Evolutionary conservation across 2,797 vertebrate species (phyloP).

Genomic region (Tarsius wallacei): DNA sequence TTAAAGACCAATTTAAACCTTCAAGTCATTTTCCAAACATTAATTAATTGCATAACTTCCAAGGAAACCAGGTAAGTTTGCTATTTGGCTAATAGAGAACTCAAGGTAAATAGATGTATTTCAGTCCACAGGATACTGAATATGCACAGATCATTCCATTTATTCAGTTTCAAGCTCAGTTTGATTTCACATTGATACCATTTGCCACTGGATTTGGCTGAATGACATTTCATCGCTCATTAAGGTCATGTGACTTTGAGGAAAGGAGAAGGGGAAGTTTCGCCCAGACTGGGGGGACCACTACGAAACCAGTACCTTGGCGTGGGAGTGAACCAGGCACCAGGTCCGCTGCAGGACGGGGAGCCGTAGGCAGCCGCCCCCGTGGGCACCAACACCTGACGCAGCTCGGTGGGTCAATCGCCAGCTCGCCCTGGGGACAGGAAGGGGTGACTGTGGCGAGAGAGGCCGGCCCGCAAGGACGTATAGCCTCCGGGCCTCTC

Average conservation of each 20-base stretch:
- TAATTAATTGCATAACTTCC: conserved; percentile 80
- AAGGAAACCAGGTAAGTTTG: conserved; percentile 68
- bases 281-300: background rate
- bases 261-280: conserved; percentile 18
- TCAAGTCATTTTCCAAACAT: conserved; percentile 77
- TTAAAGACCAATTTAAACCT: conserved; percentile 74
- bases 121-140: background rate
- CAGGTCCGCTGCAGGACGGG: too few species aligned
- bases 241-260: conserved; percentile 37
- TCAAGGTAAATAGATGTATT: conserved; percentile 20
- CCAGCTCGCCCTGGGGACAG: too few species aligned
- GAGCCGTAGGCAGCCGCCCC: too few species aligned
- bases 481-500: too few species aligned
- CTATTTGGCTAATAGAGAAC: conserved; percentile 64
- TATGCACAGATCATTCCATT: background rate
- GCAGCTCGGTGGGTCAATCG: too few species aligned
- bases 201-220: background rate
- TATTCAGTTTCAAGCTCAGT: conserved; percentile 31
- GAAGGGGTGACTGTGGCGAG: too few species aligned
- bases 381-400: too few species aligned
- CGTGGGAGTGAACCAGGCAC: too few species aligned
- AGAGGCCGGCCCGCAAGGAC: too few species aligned
- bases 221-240: background rate
- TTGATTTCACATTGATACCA: conserved; percentile 11
- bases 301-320: background rate